These are phyloP conservation scores for Cerceris ruficornis DNA, from an alignment of 2,888 invertebrate genomes.

Conservation along the genomic window DNA sequence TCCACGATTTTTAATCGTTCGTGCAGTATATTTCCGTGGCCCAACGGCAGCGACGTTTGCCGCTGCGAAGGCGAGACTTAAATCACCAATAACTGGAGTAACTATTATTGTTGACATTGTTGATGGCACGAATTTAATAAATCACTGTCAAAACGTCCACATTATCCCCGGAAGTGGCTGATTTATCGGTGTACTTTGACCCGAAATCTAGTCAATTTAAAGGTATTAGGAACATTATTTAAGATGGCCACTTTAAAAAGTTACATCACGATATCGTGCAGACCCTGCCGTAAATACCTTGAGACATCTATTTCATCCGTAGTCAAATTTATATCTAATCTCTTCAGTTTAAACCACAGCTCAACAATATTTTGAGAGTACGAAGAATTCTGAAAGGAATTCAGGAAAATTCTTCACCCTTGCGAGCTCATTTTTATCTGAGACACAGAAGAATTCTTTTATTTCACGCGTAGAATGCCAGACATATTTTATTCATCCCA, in stretches of 20 bases:
- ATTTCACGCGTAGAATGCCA: too few relatives aligned
- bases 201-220: neutral
- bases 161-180: slow-evolving; percentile 33
- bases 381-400: too few relatives aligned
- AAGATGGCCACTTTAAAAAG: neutral
- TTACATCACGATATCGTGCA: too few relatives aligned
- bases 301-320: too few relatives aligned
- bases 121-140: slow-evolving; percentile 46
- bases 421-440: too few relatives aligned
- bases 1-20: slow-evolving; percentile 55
- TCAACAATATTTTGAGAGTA: neutral
- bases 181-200: slow-evolving; percentile 43
- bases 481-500: too few relatives aligned
- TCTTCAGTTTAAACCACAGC: neutral
- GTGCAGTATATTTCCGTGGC: slow-evolving; percentile 43
- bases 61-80: neutral
- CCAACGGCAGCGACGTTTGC: slow-evolving; percentile 26
- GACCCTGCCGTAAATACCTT: neutral
- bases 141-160: slow-evolving; percentile 40
- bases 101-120: slow-evolving; percentile 36
- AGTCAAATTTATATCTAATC: neutral
- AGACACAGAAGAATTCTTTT: too few relatives aligned
- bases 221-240: neutral
- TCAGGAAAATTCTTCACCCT: too few relatives aligned
- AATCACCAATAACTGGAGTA: slow-evolving; percentile 16